phyloP scores from a whole-genome alignment of 1,140 invertebrate species.

The Drosophila athabasca region DNA sequence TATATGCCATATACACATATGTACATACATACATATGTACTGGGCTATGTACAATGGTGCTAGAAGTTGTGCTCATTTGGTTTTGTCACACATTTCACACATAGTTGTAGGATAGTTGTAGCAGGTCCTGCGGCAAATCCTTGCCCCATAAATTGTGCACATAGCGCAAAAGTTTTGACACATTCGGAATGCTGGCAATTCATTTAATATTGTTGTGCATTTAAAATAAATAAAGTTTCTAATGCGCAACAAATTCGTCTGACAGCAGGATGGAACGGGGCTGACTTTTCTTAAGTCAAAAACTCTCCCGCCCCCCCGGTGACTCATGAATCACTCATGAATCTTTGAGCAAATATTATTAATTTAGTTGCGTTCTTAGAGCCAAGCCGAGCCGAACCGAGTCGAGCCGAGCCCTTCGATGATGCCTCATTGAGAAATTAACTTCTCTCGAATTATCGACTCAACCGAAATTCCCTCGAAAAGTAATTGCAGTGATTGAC shows the following conservation, averaged over 20 bases:
- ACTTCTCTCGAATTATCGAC: constrained; percentile 28
- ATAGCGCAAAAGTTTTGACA: constrained; percentile 65
- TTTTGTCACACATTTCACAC: constrained; percentile 73
- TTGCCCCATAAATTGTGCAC: constrained; percentile 63
- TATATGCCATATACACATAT: constrained; percentile 31
- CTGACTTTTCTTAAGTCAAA: constrained; percentile 16
- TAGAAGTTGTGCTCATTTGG: constrained; percentile 69
- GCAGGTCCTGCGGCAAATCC: constrained; percentile 40
- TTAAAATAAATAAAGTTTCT: constrained; percentile 59
- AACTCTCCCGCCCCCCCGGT: constrained; percentile 1
- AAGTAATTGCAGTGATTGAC: constrained; percentile 76
- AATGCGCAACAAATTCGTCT: constrained; percentile 44
- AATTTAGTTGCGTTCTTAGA: constrained; percentile 20
- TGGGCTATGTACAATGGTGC: background rate
- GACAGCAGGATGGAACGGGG: constrained; percentile 27
- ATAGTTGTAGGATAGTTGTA: constrained; percentile 26
- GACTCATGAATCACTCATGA: background rate
- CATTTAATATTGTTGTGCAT: constrained; percentile 55
- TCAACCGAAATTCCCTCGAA: constrained; percentile 33
- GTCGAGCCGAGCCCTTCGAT: background rate
- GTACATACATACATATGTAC: no score
- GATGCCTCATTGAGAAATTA: constrained; percentile 32
- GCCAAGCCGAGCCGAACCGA: no score
- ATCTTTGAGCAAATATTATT: constrained; percentile 2
- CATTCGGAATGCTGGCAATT: constrained; percentile 48